Base-by-base conservation (phyloP, 2,113 vertebrate species). In the Pseudorhombus dupliciocellatus region DNA sequence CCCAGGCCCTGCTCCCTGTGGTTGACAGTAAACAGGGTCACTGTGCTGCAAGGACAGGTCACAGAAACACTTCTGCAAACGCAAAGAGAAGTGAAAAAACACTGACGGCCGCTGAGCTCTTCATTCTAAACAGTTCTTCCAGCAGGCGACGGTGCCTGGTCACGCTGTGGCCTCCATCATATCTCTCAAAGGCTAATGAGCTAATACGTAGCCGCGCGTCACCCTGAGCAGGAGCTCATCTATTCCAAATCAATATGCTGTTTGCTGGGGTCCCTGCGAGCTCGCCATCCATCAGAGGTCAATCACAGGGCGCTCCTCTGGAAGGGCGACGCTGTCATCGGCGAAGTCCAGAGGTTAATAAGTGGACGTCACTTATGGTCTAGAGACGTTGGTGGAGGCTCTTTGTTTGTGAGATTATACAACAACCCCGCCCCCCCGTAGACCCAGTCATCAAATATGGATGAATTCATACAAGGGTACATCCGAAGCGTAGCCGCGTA, bases 1-100 rank as follows among this genome's bases (percentile, higher is more conserved):
- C 30, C 10, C n/a, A 31, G n/a, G 52, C 42, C 72, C 65, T 42
- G 61, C 20, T 51, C 21, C 7, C 14, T 6, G 0, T 4, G 7
- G 68, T 72, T 81, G 70, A 81, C 65, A 69, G 77, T 85, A 79
- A 84, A 81, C 63, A 61, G 9, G 12, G 6, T 56, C 16, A 2
- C n/a, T 4, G 21, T 4, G 18, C 22, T 15, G 11, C n/a, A 68
- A 57, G 53, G 25, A 50, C 31, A 30, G 42, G 66, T 53, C 25
- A 37, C 4, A 15, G 14, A 3, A 4, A 7, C 14, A 48, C 14
- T 51, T 31, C 40, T 73, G 25, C 40, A 31, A 18, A 62, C 16
- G 15, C n/a, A n/a, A 73, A 2, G 14, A 20, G 1, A 55, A 51
- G 25, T 11, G 20, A 16, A 2, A 25, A 59, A 21, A 61, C 30